phyloP scores from a whole-genome alignment of 2,797 vertebrate genomes.

The Semaprochilodus insignis region DNA sequence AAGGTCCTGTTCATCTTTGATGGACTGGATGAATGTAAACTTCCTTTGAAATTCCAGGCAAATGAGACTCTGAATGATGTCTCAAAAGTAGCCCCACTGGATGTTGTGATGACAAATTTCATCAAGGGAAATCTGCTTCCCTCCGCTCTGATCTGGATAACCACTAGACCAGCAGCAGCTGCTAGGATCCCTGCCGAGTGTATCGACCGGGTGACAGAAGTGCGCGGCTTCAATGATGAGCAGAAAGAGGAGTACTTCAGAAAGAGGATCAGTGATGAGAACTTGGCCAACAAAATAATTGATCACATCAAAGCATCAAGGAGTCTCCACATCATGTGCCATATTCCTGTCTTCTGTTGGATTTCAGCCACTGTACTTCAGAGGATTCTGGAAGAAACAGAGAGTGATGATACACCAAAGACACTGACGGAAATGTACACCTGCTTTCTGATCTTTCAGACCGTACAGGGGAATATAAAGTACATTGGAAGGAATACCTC shows the following conservation, averaged over 20 bases:
- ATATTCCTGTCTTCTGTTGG: not conserved
- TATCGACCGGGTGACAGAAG: constrained; percentile 18
- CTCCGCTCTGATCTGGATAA: not conserved
- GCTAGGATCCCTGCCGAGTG: constrained; percentile 21
- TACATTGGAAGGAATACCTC: not conserved
- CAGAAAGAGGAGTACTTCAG: constrained; percentile 32
- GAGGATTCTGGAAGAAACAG: not conserved
- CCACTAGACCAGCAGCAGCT: constrained; percentile 28
- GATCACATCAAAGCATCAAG: constrained; percentile 17
- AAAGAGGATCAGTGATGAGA: constrained; percentile 27
- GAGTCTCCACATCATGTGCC: constrained; percentile 12
- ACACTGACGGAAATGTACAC: not conserved
- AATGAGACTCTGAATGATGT: not conserved
- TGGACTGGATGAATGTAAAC: not conserved
- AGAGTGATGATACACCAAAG: constrained; percentile 2
- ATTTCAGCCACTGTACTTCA: not conserved
- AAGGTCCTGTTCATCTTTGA: not conserved
- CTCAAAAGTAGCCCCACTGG: not conserved
- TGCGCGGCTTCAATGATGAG: constrained; percentile 17
- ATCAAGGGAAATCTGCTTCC: constrained; percentile 27
- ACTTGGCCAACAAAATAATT: constrained; percentile 15
- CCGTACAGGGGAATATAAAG: constrained; percentile 12
- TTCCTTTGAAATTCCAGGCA: constrained; percentile 9
- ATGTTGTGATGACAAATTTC: constrained; percentile 1
- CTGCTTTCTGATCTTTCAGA: constrained; percentile 16